Percentiles rank a stretch among this genome's conserved stretches.
Conservation (phyloP, 2,888 invertebrate genomes). For the Ichneumoninae sp. region DNA sequence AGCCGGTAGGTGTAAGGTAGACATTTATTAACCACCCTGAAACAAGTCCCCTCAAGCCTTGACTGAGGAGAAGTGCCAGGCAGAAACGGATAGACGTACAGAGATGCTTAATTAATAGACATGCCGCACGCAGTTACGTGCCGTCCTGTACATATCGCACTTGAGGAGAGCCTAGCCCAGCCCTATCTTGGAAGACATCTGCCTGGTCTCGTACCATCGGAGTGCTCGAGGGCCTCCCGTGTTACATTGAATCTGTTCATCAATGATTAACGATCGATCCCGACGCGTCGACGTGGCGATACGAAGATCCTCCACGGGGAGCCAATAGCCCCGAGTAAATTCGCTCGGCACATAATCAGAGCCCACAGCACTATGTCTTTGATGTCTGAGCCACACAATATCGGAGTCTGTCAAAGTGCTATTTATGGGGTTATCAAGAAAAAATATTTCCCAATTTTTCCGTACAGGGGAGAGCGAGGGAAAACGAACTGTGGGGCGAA, state of each 20-base stretch:
- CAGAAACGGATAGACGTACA: not conserved
- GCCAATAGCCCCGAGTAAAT: slow-evolving; percentile 12
- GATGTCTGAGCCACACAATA: not conserved
- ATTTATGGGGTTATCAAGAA: not conserved
- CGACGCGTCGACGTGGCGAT: slow-evolving; percentile 13
- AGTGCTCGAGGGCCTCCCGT: slow-evolving; percentile 8
- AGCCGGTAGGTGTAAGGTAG: not conserved
- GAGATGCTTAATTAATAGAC: slow-evolving; percentile 21
- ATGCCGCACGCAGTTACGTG: not conserved
- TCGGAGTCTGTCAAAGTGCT: not conserved
- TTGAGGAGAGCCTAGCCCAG: not conserved
- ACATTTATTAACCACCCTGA: too few species aligned
- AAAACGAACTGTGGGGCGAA: too few species aligned
- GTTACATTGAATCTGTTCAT: slow-evolving; percentile 42
- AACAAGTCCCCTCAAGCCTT: too few species aligned
- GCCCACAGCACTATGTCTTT: not conserved
- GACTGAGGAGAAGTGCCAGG: not conserved
- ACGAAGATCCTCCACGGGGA: not conserved
- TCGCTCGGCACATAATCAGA: not conserved
- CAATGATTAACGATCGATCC: slow-evolving; percentile 34
- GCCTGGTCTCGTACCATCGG: not conserved
- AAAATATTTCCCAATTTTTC: not conserved
- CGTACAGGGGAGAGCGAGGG: too few species aligned
- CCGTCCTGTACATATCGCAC: slow-evolving; percentile 3
- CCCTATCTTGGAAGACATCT: not conserved